These are phyloP conservation scores for Frankliniella fusca DNA, from an alignment of 2,888 invertebrate species.

Conservation along the genomic window DNA sequence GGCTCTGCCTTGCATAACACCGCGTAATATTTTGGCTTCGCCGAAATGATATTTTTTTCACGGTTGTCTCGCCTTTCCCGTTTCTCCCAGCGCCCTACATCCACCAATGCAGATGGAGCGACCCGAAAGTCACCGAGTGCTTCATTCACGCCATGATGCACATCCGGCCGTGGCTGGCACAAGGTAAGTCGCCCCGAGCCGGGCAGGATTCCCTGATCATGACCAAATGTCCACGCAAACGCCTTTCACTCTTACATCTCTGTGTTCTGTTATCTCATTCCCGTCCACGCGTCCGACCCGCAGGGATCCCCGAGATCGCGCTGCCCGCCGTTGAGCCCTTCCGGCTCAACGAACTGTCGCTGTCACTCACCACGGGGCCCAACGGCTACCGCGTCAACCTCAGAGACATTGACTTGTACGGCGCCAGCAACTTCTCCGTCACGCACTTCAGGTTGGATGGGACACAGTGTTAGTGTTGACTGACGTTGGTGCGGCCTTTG, in stretches of 20 bases:
- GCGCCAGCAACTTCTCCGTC: slow-evolving; percentile 51
- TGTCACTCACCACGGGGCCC: slow-evolving; percentile 52
- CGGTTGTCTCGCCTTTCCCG: not conserved
- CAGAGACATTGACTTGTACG: slow-evolving; percentile 49
- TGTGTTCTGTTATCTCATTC: too few relatives aligned
- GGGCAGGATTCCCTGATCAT: too few relatives aligned
- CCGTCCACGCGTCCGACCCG: too few relatives aligned
- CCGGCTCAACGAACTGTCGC: slow-evolving; percentile 51
- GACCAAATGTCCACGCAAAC: too few relatives aligned
- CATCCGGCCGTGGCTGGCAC: slow-evolving; percentile 48
- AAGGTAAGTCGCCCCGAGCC: slow-evolving; percentile 40
- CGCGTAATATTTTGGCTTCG: not conserved
- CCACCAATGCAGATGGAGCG: slow-evolving; percentile 61
- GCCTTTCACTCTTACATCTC: too few relatives aligned
- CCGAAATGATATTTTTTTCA: too few relatives aligned
- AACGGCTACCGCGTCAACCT: slow-evolving; percentile 52
- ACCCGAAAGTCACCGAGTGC: slow-evolving; percentile 56
- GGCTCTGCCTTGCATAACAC: not conserved
- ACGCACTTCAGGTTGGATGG: slow-evolving; percentile 46
- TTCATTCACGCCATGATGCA: slow-evolving; percentile 49
- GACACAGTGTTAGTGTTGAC: too few relatives aligned
- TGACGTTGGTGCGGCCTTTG: too few relatives aligned
- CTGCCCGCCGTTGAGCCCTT: slow-evolving; percentile 66
- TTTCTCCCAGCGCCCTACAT: slow-evolving; percentile 57
- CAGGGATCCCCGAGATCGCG: slow-evolving; percentile 59